These are phyloP conservation scores for Tridacna crocea DNA, from an alignment of 2,888 invertebrate species.

Conservation along the genomic window DNA sequence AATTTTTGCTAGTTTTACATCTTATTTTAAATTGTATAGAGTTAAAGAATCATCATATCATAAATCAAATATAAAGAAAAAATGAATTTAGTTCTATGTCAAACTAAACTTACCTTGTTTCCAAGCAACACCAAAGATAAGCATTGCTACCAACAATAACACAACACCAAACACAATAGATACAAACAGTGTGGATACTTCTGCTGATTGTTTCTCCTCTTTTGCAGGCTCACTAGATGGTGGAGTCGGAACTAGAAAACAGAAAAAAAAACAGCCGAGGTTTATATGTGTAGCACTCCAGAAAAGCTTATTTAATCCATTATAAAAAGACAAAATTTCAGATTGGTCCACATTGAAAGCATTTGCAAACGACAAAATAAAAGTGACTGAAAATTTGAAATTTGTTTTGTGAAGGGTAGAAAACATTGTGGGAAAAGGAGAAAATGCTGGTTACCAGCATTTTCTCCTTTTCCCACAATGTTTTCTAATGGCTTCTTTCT, in stretches of 20 bases:
- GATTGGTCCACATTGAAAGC: too few species aligned
- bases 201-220: constrained; percentile 36
- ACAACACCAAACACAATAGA: constrained; percentile 73
- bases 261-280: background rate
- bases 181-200: constrained; percentile 75
- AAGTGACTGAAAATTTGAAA: too few species aligned
- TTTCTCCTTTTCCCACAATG: background rate
- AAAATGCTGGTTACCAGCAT: background rate
- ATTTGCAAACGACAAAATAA: too few species aligned
- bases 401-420: too few species aligned
- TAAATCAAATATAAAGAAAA: too few species aligned
- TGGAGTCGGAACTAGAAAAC: background rate
- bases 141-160: constrained; percentile 71
- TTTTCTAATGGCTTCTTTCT: background rate
- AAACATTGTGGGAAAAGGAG: too few species aligned
- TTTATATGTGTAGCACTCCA: too few species aligned
- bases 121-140: constrained; percentile 74
- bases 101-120: constrained; percentile 69
- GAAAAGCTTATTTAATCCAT: too few species aligned
- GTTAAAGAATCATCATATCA: too few species aligned
- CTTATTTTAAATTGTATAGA: too few species aligned
- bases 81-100: background rate
- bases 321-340: too few species aligned
- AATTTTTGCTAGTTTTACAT: too few species aligned
- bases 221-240: background rate